phyloP scores from a whole-genome alignment of 2,797 vertebrate species.

The Myiotriccus ornatus region DNA sequence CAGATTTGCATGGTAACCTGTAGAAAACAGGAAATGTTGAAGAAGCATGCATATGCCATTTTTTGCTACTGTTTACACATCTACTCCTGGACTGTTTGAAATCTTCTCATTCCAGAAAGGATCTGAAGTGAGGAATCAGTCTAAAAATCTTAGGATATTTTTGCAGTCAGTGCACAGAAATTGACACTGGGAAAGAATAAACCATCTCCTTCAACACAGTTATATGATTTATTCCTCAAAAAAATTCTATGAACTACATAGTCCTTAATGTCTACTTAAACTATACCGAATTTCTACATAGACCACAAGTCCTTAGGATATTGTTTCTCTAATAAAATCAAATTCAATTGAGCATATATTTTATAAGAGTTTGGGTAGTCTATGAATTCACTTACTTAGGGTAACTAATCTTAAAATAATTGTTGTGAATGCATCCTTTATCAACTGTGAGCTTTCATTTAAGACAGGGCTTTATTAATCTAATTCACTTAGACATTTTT shows the following conservation, averaged over 20 bases:
- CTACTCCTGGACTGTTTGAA: background rate
- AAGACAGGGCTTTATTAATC: background rate
- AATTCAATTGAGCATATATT: background rate
- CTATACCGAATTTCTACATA: background rate
- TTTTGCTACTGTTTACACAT: background rate
- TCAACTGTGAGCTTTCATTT: background rate
- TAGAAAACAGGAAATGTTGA: background rate
- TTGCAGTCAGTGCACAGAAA: background rate
- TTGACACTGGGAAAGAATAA: background rate
- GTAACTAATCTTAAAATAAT: background rate
- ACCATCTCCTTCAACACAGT: background rate
- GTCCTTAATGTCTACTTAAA: background rate
- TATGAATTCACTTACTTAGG: background rate
- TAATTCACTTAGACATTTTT: background rate
- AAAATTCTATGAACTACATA: background rate
- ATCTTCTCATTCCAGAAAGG: background rate
- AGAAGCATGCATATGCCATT: background rate
- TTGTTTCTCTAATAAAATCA: background rate
- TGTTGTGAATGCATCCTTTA: background rate
- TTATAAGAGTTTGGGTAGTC: background rate
- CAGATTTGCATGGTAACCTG: background rate
- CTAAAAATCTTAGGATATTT: background rate
- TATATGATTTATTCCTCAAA: background rate
- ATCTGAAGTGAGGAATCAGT: background rate
- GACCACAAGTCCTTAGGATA: fast-evolving